Percentiles rank a stretch among this genome's conserved stretches.
phyloP scores from a whole-genome alignment of 2,888 invertebrate genomes.

The Mamestra brassicae region DNA sequence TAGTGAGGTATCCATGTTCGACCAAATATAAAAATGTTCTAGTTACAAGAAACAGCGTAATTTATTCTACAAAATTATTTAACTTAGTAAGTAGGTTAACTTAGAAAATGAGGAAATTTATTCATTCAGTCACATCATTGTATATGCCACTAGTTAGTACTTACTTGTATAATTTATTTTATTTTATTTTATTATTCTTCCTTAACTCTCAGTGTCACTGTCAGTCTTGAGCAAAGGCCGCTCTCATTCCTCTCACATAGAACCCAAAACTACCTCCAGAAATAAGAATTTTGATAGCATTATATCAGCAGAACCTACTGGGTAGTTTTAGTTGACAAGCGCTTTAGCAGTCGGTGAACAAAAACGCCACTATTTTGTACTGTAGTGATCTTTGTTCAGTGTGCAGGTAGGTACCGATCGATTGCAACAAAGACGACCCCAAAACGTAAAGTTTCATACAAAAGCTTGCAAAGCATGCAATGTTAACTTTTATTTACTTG shows the following conservation, averaged over 20 bases:
- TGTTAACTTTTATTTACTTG: conserved; percentile 11
- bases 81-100: no score
- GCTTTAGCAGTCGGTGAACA: neutral
- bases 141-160: no score
- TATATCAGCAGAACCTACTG: neutral
- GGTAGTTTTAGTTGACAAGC: neutral
- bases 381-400: neutral
- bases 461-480: conserved; percentile 12
- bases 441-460: neutral
- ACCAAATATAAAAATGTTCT: no score
- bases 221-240: no score
- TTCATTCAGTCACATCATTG: no score
- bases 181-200: no score
- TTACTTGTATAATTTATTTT: no score
- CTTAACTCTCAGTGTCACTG: no score
- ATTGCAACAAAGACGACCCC: conserved; percentile 7
- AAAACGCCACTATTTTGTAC: neutral
- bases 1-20: no score
- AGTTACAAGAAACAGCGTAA: no score
- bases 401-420: conserved; percentile 6
- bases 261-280: neutral
- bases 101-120: no score
- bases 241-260: neutral
- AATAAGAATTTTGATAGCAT: neutral
- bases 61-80: no score